phyloP scores from a whole-genome alignment of 2,888 invertebrate species.

The Apoda limacodes region DNA sequence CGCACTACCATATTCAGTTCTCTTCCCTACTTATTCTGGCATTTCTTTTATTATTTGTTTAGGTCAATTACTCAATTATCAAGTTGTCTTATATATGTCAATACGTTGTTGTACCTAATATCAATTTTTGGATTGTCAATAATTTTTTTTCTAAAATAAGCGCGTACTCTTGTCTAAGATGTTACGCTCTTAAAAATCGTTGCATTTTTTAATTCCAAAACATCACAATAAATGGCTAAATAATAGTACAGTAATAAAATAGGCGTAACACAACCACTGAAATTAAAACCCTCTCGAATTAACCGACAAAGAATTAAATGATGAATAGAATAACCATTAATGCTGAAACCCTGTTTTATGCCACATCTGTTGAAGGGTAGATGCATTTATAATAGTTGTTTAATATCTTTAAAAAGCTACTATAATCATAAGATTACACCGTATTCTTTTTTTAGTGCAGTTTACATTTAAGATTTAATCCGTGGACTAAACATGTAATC shows the following conservation, averaged over 20 bases:
- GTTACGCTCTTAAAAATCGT: too few relatives aligned
- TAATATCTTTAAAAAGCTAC: constrained; percentile 40
- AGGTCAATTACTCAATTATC: too few relatives aligned
- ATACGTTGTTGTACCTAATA: too few relatives aligned
- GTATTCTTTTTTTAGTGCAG: constrained; percentile 59
- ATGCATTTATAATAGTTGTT: constrained; percentile 62
- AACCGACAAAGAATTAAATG: constrained; percentile 35
- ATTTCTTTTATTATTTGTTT: too few relatives aligned
- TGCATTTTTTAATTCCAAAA: too few relatives aligned
- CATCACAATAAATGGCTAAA: too few relatives aligned
- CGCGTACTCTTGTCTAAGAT: too few relatives aligned
- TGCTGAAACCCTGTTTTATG: constrained; percentile 28
- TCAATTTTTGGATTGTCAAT: too few relatives aligned
- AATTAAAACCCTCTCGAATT: constrained; percentile 43
- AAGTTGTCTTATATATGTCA: too few relatives aligned
- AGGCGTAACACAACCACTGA: constrained; percentile 26
- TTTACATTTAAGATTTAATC: constrained; percentile 52
- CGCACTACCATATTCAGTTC: too few relatives aligned
- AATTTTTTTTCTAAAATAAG: too few relatives aligned
- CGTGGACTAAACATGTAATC: constrained; percentile 38
- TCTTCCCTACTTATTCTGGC: too few relatives aligned
- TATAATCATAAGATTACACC: constrained; percentile 58
- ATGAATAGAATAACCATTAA: constrained; percentile 39
- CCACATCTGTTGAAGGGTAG: constrained; percentile 52
- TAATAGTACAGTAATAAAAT: constrained; percentile 17